A percentile compares a stretch with the other conserved stretches of the same genome.
phyloP scores from a whole-genome alignment of 2,113 vertebrate species.

The Hystrix brachyura region DNA sequence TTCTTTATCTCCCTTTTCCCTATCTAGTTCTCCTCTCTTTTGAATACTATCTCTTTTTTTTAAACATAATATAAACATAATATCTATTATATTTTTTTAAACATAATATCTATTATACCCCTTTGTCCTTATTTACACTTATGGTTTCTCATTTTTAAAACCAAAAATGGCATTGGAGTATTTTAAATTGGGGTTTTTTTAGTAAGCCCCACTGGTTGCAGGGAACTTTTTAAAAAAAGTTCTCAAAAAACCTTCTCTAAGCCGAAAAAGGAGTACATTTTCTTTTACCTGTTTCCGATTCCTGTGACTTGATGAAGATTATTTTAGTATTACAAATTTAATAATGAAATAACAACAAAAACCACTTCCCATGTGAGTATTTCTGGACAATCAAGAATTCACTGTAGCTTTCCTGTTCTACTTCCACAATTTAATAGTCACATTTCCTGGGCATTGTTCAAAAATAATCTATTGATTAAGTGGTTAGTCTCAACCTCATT shows the following conservation, averaged over 20 bases:
- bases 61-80: too few relatives aligned
- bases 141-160: neutral
- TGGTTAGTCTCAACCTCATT: neutral
- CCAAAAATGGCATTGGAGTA: neutral
- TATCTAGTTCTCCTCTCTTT: too few relatives aligned
- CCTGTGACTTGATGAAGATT: neutral
- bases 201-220: neutral
- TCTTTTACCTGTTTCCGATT: neutral
- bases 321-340: constrained; percentile 2
- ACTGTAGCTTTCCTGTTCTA: neutral
- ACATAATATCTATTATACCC: too few relatives aligned
- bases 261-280: neutral
- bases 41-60: too few relatives aligned
- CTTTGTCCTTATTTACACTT: too few relatives aligned
- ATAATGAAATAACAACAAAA: neutral
- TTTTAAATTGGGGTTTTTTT: neutral
- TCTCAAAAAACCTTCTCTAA: neutral
- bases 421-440: neutral
- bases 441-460: neutral
- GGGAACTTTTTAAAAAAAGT: neutral
- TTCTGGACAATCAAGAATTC: neutral
- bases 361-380: neutral
- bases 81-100: too few relatives aligned
- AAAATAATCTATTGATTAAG: neutral
- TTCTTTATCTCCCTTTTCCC: too few relatives aligned